phyloP scores from a whole-genome alignment of 2,113 vertebrate genomes.

The Datnioides undecimradiatus region DNA sequence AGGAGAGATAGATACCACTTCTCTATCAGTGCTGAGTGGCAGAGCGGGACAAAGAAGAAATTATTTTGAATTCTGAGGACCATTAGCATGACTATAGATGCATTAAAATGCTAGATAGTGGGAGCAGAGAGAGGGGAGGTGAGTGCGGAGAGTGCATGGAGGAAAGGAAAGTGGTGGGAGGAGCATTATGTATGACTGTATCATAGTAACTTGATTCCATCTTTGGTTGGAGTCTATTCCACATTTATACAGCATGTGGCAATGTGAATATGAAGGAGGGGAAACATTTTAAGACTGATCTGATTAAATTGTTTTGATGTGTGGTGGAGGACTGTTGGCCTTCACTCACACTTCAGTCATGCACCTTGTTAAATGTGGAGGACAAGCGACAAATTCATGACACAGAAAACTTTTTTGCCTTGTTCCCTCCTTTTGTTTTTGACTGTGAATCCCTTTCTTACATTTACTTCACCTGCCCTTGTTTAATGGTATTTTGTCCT shows the following conservation, averaged over 20 bases:
- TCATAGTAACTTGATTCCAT: slow-evolving; percentile 36
- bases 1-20: slow-evolving; percentile 66
- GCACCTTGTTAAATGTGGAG: neutral
- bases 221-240: neutral
- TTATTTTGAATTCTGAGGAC: slow-evolving; percentile 68
- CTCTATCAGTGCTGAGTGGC: slow-evolving; percentile 78
- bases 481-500: neutral
- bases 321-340: neutral
- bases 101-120: slow-evolving; percentile 76
- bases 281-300: neutral
- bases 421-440: neutral
- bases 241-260: neutral
- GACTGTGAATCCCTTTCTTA: neutral
- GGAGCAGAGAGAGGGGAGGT: slow-evolving; percentile 17
- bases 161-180: slow-evolving; percentile 27
- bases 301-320: neutral
- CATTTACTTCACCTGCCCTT: neutral
- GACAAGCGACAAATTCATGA: neutral
- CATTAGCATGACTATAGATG: slow-evolving; percentile 83
- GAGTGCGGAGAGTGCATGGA: slow-evolving; percentile 13
- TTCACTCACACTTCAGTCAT: neutral
- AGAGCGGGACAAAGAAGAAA: slow-evolving; percentile 76
- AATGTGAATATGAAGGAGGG: neutral
- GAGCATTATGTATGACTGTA: slow-evolving; percentile 22
- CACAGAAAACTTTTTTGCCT: neutral